A percentile compares a stretch with the other conserved stretches of the same genome.
phyloP scores from a whole-genome alignment of 2,888 invertebrate genomes.

The Nematopogon swammerdamellus region DNA sequence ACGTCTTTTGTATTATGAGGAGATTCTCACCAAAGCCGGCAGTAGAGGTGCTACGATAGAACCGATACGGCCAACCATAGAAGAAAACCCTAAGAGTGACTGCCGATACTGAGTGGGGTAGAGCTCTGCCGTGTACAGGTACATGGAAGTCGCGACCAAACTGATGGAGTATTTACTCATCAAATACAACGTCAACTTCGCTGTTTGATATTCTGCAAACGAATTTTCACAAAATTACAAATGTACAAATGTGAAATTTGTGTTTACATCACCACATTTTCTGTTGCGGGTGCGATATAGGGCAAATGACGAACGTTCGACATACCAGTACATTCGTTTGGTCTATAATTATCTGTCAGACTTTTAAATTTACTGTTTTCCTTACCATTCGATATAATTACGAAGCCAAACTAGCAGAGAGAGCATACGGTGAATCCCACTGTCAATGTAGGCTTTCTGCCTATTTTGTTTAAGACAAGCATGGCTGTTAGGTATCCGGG shows the following conservation, averaged over 20 bases:
- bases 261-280: no score
- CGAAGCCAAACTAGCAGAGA: slow-evolving; percentile 48
- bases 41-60: slow-evolving; percentile 68
- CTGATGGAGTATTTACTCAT: slow-evolving; percentile 64
- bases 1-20: no score
- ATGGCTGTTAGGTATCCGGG: slow-evolving; percentile 67
- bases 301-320: no score
- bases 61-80: slow-evolving; percentile 69
- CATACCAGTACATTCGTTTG: no score
- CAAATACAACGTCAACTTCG: slow-evolving; percentile 37
- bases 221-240: slow-evolving; percentile 7
- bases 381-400: slow-evolving; percentile 51
- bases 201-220: slow-evolving; percentile 5
- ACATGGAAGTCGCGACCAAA: slow-evolving; percentile 61
- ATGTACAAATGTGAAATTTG: slow-evolving; percentile 1
- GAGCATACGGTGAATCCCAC: slow-evolving; percentile 41
- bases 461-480: slow-evolving; percentile 59
- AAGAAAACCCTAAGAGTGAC: slow-evolving; percentile 64
- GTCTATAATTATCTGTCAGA: no score
- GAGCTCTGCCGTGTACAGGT: slow-evolving; percentile 67
- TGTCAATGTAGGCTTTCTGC: slow-evolving; percentile 42
- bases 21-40: slow-evolving; percentile 55
- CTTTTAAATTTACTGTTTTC: no score
- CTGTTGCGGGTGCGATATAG: no score
- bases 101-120: slow-evolving; percentile 69